These are phyloP conservation scores for Pelosia muscerda DNA, from an alignment of 2,888 invertebrate genomes.

Conservation along the genomic window DNA sequence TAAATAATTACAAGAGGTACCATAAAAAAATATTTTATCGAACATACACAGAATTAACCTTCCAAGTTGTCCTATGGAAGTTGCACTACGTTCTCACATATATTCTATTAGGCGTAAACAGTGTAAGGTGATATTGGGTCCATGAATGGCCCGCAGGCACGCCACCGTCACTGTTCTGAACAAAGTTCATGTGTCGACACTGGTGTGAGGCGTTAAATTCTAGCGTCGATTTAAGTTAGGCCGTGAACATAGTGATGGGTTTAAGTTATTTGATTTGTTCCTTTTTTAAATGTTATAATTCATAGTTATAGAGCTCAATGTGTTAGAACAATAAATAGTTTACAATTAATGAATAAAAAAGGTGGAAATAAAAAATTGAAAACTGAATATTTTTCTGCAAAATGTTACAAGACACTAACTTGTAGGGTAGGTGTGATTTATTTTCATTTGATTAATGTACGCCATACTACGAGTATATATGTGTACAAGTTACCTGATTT, in stretches of 20 bases:
- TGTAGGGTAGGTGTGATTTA: no score
- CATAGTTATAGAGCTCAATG: no score
- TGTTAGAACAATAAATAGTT: no score
- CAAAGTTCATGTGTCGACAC: constrained; percentile 17
- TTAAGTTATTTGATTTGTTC: not conserved
- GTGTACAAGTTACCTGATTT: no score
- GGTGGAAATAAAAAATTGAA: no score
- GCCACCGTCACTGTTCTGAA: constrained; percentile 43
- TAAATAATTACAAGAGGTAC: no score
- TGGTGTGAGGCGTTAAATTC: constrained; percentile 21
- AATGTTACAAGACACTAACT: no score
- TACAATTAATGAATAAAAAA: no score
- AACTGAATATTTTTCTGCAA: no score
- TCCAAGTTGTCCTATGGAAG: constrained; percentile 22
- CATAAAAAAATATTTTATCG: not conserved
- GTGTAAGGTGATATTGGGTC: constrained; percentile 46
- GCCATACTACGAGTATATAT: no score
- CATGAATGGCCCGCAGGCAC: constrained; percentile 66
- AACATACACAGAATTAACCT: not conserved
- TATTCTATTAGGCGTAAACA: constrained; percentile 52
- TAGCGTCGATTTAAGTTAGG: constrained; percentile 18
- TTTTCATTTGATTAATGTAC: no score
- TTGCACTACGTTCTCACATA: constrained; percentile 55
- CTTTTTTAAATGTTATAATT: not conserved
- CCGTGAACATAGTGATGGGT: not conserved